phyloP scores from a whole-genome alignment of 2,113 vertebrate species.

The Eupsittula cactorum region DNA sequence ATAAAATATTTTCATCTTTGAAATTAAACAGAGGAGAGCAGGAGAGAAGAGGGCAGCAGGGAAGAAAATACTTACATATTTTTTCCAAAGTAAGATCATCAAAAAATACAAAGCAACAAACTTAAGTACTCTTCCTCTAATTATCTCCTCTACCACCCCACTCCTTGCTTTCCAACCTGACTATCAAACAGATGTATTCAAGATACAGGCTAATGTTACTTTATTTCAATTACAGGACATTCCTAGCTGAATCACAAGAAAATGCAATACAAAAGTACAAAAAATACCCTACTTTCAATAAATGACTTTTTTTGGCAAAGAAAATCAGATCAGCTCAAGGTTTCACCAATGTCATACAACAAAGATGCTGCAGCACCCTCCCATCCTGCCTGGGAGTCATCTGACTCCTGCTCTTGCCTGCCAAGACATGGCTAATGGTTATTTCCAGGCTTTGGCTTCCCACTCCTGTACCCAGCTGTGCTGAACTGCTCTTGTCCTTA shows the following conservation, averaged over 20 bases:
- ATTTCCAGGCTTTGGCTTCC: constrained; percentile 49
- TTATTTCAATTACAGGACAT: not conserved
- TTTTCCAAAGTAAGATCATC: not conserved
- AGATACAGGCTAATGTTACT: not conserved
- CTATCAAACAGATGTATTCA: not conserved
- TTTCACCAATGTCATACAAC: constrained; percentile 46
- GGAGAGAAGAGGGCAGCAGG: not conserved
- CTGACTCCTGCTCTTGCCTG: not conserved
- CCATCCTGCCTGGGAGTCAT: not conserved
- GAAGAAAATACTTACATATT: not conserved
- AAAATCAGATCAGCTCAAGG: constrained; percentile 20
- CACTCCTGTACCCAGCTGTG: constrained; percentile 29
- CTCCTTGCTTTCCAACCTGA: not conserved
- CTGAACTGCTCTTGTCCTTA: constrained; percentile 50
- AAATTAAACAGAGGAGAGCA: not conserved
- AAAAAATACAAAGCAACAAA: constrained; percentile 3
- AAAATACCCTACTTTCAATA: not conserved
- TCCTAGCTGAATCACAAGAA: not conserved
- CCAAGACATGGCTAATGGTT: constrained; percentile 35
- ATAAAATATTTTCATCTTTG: not conserved
- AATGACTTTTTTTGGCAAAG: not conserved
- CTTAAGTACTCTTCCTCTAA: constrained; percentile 32
- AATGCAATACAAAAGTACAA: not conserved
- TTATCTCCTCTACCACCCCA: not conserved
- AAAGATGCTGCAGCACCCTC: not conserved